Evolutionary conservation across 2,113 vertebrate genomes (phyloP).

Genomic region (Chaetops frenatus): DNA sequence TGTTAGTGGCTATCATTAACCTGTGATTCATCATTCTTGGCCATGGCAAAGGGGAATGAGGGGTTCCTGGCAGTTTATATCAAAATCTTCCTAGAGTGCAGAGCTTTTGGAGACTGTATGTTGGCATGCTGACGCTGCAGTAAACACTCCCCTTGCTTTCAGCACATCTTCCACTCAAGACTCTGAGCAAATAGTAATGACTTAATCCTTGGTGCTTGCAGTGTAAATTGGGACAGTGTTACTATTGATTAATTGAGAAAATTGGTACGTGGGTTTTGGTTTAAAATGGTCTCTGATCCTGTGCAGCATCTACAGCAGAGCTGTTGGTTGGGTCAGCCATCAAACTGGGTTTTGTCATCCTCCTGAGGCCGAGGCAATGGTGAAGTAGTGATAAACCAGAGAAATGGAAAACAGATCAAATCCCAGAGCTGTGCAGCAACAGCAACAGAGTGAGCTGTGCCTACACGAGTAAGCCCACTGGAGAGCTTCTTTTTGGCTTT

Average conservation of each 20-base stretch:
- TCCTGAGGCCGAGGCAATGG: background rate
- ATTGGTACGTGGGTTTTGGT: background rate
- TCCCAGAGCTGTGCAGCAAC: background rate
- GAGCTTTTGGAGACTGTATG: background rate
- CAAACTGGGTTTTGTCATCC: background rate
- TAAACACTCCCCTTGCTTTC: background rate
- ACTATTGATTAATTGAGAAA: background rate
- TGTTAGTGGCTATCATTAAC: background rate
- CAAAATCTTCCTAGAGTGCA: background rate
- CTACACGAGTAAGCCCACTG: background rate
- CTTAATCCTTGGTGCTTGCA: background rate
- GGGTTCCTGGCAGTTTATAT: background rate
- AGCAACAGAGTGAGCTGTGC: background rate
- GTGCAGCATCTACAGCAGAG: rapidly evolving
- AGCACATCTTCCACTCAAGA: background rate
- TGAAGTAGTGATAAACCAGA: background rate
- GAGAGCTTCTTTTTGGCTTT: background rate
- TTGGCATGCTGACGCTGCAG: background rate
- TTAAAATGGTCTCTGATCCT: background rate
- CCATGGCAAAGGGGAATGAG: background rate
- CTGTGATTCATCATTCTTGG: background rate
- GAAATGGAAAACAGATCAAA: background rate
- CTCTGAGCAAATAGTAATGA: background rate
- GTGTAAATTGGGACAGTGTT: background rate
- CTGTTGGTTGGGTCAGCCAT: background rate